Conservation (phyloP, 2,888 invertebrate genomes). For the Nipponacmea schrenckii region DNA sequence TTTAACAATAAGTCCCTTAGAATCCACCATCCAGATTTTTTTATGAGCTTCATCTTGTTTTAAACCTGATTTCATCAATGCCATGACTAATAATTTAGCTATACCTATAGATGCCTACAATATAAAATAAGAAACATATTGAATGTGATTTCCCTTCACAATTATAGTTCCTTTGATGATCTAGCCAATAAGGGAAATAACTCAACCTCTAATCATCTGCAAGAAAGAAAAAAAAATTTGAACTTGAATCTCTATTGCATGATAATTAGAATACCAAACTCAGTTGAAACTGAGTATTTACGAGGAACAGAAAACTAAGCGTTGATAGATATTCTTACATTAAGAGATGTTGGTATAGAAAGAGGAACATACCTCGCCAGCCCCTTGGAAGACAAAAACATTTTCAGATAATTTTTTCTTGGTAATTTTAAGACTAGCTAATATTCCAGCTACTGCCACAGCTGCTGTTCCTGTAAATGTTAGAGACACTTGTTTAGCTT, state of each 20-base stretch:
- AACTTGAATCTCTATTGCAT: too few relatives aligned
- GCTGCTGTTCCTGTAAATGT: constrained; percentile 77
- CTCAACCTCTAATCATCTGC: too few relatives aligned
- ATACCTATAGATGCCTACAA: constrained; percentile 90
- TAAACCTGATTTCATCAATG: constrained; percentile 82
- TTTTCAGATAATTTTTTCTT: constrained; percentile 85
- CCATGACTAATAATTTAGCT: constrained; percentile 89
- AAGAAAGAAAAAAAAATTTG: too few relatives aligned
- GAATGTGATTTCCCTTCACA: background rate
- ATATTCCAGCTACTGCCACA: constrained; percentile 92
- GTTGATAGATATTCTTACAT: too few relatives aligned
- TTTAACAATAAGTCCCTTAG: constrained; percentile 87
- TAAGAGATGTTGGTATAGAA: too few relatives aligned
- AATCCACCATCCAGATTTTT: constrained; percentile 95
- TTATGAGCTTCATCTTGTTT: constrained; percentile 79
- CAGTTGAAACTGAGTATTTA: too few relatives aligned
- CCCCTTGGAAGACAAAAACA: constrained; percentile 92
- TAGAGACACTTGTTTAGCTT: background rate
- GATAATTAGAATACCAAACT: too few relatives aligned
- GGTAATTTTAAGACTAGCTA: constrained; percentile 87
- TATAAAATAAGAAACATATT: constrained; percentile 14
- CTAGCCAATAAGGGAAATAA: too few relatives aligned
- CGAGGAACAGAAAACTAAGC: too few relatives aligned
- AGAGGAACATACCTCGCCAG: constrained; percentile 81
- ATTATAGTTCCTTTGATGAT: too few relatives aligned